Conservation (phyloP, 1,140 invertebrate species). For the Phymastichus coffea region DNA sequence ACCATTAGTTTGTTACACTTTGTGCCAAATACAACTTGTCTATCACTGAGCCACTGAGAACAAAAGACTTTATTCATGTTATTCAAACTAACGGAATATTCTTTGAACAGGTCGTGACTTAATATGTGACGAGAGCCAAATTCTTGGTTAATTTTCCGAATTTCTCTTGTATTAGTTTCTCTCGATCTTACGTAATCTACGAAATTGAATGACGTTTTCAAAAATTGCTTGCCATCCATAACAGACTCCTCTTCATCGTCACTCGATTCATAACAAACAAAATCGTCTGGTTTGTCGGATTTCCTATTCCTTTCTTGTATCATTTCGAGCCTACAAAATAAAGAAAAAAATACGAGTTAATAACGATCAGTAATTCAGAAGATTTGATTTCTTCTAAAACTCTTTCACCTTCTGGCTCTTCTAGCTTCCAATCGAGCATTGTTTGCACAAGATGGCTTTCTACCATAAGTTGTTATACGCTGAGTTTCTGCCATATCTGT, state of each 20-base stretch:
- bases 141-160: constrained; percentile 71
- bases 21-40: constrained; percentile 93
- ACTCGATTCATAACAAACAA: constrained; percentile 83
- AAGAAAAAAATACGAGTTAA: neutral
- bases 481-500: constrained; percentile 61
- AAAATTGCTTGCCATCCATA: constrained; percentile 67
- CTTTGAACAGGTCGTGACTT: constrained; percentile 84
- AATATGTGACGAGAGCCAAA: constrained; percentile 83
- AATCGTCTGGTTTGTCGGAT: constrained; percentile 85
- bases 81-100: constrained; percentile 76
- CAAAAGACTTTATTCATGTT: constrained; percentile 96
- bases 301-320: constrained; percentile 70
- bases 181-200: constrained; percentile 79
- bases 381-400: neutral
- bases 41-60: constrained; percentile 92
- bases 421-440: constrained; percentile 71
- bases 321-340: constrained; percentile 40
- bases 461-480: constrained; percentile 63
- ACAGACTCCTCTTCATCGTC: constrained; percentile 79
- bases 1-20: constrained; percentile 91
- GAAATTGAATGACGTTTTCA: constrained; percentile 81
- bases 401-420: constrained; percentile 60
- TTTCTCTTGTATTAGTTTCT: constrained; percentile 71
- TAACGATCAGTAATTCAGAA: neutral
- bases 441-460: constrained; percentile 71